Base-by-base conservation (phyloP, 1,140 invertebrate species). In the Drosophila burlai region DNA sequence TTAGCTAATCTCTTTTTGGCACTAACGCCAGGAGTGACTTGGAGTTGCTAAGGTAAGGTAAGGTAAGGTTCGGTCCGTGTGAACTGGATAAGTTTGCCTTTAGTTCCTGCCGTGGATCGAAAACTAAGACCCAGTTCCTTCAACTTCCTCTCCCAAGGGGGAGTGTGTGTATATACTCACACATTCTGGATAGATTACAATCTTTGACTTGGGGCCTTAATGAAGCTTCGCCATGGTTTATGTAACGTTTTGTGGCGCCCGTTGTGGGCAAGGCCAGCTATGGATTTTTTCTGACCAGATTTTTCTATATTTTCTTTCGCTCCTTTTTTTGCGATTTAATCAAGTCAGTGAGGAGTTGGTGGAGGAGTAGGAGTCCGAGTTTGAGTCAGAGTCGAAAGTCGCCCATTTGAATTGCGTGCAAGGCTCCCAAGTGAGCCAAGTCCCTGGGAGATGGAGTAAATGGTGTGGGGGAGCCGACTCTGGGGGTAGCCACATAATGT, bases 161-260 rank as follows among this genome's bases (percentile, higher is more conserved):
- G 4, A 31, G 49, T 52, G 49, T 16, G 29, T 31, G 52, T 16
- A 13, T 4, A 21, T 2, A 46, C 45, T 24, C 45, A 47, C 21
- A 16, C 46, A 26, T 15, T 16, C 21, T 29, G 50, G 29, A 34
- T 52, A 52, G 81, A 83, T 84, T 77, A 64, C 45, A 74, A 85
- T 57, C 54, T 84, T 73, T 63, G 65, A 60, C 52, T 68, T 77
- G 60, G 47, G 29, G 49, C 49, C 49, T 67, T 57, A 69, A 64
- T 82, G 73, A 61, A 82, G 73, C 49, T 82, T 38, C 54, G 54
- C 26, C 45, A 62, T 58, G 76, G 45, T 80, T 83, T 76, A 83
- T 83, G 64, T 67, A 76, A 80, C 64, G 36, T 83, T 83, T 76
- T 69, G 76, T 83, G 72, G 77, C 59, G 64, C 40, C 69, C 50